phyloP scores from a whole-genome alignment of 2,113 vertebrate species.

The Anarrhichthys ocellatus region DNA sequence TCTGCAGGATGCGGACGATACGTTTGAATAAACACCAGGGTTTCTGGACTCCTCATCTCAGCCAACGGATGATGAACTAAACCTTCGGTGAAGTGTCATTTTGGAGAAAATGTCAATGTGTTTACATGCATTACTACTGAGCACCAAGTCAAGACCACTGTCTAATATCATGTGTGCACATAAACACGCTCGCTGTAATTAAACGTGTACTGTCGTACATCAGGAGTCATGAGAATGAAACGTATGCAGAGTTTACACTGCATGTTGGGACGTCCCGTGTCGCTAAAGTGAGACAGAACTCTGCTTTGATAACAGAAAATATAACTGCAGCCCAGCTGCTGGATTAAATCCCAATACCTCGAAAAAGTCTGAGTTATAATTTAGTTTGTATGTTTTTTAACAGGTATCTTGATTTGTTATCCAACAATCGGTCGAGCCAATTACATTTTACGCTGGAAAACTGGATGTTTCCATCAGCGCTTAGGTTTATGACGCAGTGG shows the following conservation, averaged over 20 bases:
- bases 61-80: slow-evolving; percentile 2
- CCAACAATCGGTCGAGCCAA: too few species aligned
- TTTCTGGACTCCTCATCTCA: neutral
- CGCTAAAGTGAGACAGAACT: slow-evolving; percentile 9
- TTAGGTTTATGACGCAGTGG: too few species aligned
- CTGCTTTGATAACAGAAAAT: neutral
- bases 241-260: neutral
- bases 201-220: neutral
- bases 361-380: neutral
- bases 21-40: neutral
- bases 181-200: slow-evolving; percentile 36
- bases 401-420: neutral
- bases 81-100: neutral
- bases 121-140: slow-evolving; percentile 35
- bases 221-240: slow-evolving; percentile 1
- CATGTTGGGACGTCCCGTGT: slow-evolving; percentile 26
- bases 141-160: neutral
- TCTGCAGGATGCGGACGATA: slow-evolving; percentile 10
- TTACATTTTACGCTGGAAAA: too few species aligned
- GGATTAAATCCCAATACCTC: neutral
- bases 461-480: too few species aligned
- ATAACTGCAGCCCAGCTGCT: slow-evolving; percentile 10
- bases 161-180: slow-evolving; percentile 17
- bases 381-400: neutral
- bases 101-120: slow-evolving; percentile 1